Evolutionary conservation across 1,140 invertebrate species (phyloP), one percentile per base, ranked within the genome.

Genomic region (Drosophila varians): DNA sequence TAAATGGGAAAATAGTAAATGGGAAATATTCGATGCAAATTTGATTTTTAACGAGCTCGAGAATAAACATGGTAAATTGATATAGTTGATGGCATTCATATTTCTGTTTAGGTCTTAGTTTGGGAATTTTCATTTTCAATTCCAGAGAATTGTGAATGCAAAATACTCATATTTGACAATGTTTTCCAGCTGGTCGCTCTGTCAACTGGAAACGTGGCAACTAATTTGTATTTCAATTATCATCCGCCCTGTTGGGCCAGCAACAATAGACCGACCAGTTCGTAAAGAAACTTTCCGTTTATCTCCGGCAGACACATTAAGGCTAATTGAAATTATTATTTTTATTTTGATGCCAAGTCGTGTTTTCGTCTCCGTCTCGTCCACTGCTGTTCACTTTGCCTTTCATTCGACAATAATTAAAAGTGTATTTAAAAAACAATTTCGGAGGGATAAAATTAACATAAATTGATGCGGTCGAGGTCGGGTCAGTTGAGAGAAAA

Each of bases 361-460:
- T 28, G 56, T 4, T 12, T 26, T 6, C 36, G 36, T 38, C 36
- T 38, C 36, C 2, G 28, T 31, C 11, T 31, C 28, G 28, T 21
- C 21, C 2, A 61, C 56, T 38, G 56, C 14, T 45, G 45, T 53
- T 49, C 36, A 40, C 26, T 65, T 54, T 60, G 42, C 45, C 31
- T 46, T 73, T 78, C 51, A 74, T 62, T 76, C 52, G 54, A 46
- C 60, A 65, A 77, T 87, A 86, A 86, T 86, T 77, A 86, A 86
- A 87, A 82, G 74, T 77, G 77, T 88, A 69, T 87, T 87, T 87
- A 87, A 87, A 87, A 87, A 82, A 87, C 83, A 87, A 87, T 87
- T 87, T 86, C 43, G 51, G 45, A 18, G 54, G 70, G 61, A 74
- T 47, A 66, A 77, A 71, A 87, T 87, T 87, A 82, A 49, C 82